Percentiles rank a stretch among this genome's conserved stretches.
Evolutionary conservation across 2,888 invertebrate genomes (phyloP).

Genomic region (Charanyca ferruginea): DNA sequence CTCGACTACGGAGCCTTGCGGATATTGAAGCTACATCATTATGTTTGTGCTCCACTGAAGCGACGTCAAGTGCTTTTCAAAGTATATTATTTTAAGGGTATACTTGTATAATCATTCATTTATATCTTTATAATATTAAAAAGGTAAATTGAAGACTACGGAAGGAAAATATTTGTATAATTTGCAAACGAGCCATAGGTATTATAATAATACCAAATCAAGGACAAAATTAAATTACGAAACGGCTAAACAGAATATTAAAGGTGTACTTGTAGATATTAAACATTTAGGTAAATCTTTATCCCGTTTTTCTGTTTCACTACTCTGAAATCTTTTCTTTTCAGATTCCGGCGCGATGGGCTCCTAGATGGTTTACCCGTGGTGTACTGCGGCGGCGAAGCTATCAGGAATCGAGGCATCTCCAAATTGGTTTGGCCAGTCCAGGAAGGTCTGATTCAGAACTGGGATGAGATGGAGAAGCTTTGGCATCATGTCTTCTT

Average conservation of each 20-base stretch:
- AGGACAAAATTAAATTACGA: slow-evolving; percentile 2
- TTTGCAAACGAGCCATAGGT: not conserved
- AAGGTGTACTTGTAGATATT: no score
- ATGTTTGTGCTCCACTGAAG: not conserved
- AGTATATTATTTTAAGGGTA: not conserved
- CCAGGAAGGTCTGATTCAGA: slow-evolving; percentile 94
- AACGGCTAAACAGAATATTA: not conserved
- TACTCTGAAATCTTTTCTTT: not conserved
- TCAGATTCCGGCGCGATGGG: slow-evolving; percentile 74
- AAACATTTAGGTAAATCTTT: no score
- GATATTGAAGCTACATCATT: slow-evolving; percentile 2
- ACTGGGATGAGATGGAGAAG: slow-evolving; percentile 97
- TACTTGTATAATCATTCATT: not conserved
- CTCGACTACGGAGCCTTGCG: not conserved
- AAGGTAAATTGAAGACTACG: slow-evolving; percentile 11
- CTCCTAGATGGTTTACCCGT: slow-evolving; percentile 79
- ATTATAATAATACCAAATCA: not conserved
- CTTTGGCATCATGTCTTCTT: slow-evolving; percentile 97
- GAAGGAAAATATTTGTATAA: not conserved
- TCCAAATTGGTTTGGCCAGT: slow-evolving; percentile 94
- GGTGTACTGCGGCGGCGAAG: slow-evolving; percentile 92
- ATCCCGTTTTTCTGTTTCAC: no score
- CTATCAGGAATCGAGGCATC: slow-evolving; percentile 87
- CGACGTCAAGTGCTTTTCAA: not conserved
- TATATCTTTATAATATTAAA: slow-evolving; percentile 13